Base-by-base conservation (phyloP, 2,797 vertebrate genomes). In the Siniperca scherzeri region DNA sequence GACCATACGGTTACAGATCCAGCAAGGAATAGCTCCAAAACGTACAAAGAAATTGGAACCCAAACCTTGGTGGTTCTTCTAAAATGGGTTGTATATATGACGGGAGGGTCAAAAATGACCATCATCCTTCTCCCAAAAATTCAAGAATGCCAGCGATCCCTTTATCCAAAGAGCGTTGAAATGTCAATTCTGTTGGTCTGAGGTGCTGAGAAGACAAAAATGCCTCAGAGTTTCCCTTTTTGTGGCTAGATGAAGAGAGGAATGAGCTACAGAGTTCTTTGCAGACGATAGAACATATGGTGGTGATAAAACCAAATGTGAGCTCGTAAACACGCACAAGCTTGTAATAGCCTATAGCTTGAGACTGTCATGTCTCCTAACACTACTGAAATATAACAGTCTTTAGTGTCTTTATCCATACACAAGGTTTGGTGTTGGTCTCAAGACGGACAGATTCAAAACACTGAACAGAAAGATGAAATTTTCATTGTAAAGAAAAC, bases 71-170 rank as follows among this genome's bases (percentile, higher is more conserved):
- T 38, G 50, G 67, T 68, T 71, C 70, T 73, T 82, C 60, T 83
- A 40, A 81, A 83, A 81, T 80, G 46, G 55, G 55, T 44, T 82
- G 62, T 78, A 30, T 68, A 84, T 12, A 80, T 52, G 46, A 57
- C 38, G 42, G 69, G 80, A 83, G 78, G 79, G 70, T 74, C 69
- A 68, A 78, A 77, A 88, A 44, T 21, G 4, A 70, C 55, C 46
- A 46, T 38, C 46, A 68, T 33, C 38, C 40, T 74, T 55, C 64
- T 61, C 73, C 70, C 50, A 2, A 44, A 81, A 65, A 81, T 87
- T 84, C 78, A 88, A 86, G 80, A 93, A 84, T 87, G 80, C 50
- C 83, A 88, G 79, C 87, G 65, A 84, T 90, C 85, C 83, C 74
- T 89, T 89, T 84, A 75, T 83, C 68, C 77, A 81, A 87, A 85